Conservation (phyloP, 2,113 vertebrate species). For the Onychostruthus taczanowskii region DNA sequence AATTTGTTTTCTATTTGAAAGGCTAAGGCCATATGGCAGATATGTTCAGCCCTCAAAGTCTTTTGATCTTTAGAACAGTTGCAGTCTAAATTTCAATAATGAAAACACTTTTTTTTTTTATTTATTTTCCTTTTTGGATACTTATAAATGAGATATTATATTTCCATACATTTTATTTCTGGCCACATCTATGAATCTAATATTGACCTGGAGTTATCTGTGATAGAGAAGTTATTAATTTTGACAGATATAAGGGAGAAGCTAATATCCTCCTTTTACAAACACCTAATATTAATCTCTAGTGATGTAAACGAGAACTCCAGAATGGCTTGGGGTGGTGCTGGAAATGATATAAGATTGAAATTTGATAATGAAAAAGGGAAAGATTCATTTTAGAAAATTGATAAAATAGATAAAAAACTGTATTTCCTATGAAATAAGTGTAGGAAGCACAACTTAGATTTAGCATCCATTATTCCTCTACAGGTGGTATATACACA, state of each 20-base stretch:
- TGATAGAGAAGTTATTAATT: constrained; percentile 85
- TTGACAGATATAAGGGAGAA: constrained; percentile 84
- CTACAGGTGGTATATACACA: neutral
- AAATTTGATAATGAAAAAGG: constrained; percentile 78
- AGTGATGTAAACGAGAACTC: constrained; percentile 73
- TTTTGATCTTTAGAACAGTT: constrained; percentile 76
- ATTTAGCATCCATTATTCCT: constrained; percentile 3
- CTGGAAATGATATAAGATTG: constrained; percentile 67
- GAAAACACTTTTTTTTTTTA: constrained; percentile 2
- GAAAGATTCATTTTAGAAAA: constrained; percentile 74
- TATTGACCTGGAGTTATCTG: constrained; percentile 82
- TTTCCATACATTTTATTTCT: constrained; percentile 82
- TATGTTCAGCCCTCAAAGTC: constrained; percentile 65
- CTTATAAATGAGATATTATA: constrained; percentile 79
- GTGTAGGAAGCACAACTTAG: constrained; percentile 4
- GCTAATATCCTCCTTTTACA: constrained; percentile 83
- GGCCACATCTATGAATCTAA: constrained; percentile 81
- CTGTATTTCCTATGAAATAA: constrained; percentile 60
- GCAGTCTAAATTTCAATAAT: constrained; percentile 68
- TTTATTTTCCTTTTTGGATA: constrained; percentile 48
- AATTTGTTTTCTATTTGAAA: constrained; percentile 55
- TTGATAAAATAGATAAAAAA: constrained; percentile 69
- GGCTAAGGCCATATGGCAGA: constrained; percentile 61
- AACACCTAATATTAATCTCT: constrained; percentile 83
- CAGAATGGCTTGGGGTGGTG: constrained; percentile 66